Evolutionary conservation across 1,140 invertebrate species (phyloP).

Genomic region (Akabosia matsudoensis): DNA sequence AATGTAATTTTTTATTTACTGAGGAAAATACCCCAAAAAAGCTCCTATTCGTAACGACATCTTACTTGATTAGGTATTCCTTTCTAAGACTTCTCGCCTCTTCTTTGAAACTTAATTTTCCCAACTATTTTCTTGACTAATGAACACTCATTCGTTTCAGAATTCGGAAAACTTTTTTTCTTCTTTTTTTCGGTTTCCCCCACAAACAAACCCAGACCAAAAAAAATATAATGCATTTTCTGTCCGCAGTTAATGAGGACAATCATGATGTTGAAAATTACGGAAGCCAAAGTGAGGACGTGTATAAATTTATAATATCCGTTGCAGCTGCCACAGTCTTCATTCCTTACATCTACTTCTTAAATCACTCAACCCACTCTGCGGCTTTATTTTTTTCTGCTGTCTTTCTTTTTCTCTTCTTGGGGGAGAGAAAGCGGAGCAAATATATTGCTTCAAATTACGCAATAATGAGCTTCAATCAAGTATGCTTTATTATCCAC

Average conservation of each 20-base stretch:
- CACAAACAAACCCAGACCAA: neutral
- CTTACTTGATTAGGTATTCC: no score
- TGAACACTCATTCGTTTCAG: neutral
- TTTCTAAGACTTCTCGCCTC: no score
- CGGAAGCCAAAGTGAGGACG: neutral
- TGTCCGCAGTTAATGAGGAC: neutral
- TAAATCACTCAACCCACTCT: no score
- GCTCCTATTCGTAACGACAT: no score
- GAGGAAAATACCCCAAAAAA: no score
- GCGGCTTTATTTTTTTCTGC: neutral
- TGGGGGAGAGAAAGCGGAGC: neutral
- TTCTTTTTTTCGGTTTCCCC: neutral
- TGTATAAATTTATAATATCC: conserved; percentile 12
- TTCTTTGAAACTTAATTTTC: neutral
- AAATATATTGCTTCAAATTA: conserved; percentile 12
- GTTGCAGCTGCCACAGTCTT: neutral
- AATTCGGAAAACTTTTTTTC: neutral
- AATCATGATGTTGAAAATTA: neutral
- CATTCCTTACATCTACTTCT: neutral
- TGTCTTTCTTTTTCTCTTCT: neutral
- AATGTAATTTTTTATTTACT: no score
- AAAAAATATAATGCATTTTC: neutral
- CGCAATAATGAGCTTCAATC: conserved; percentile 15
- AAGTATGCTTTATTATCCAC: neutral
- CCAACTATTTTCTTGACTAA: neutral